Conservation (phyloP, 2,113 vertebrate genomes). For the Phrynocephalus versicolor region DNA sequence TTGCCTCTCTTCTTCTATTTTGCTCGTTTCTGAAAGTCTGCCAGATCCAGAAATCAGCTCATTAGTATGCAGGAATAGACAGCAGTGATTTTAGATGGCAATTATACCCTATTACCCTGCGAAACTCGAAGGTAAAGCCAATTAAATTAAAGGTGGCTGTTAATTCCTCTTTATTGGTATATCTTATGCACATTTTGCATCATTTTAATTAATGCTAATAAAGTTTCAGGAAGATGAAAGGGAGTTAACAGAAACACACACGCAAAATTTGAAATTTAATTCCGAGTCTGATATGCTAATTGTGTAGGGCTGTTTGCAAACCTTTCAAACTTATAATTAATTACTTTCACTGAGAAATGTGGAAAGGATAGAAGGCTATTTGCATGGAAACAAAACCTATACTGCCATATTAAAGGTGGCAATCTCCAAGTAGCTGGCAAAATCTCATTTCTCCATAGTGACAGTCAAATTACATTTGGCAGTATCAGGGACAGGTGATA, state of each 20-base stretch:
- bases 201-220: constrained; percentile 63
- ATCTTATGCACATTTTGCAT: constrained; percentile 54
- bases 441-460: neutral
- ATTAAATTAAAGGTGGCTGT: constrained; percentile 64
- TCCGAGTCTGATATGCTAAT: constrained; percentile 50
- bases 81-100: constrained; percentile 62
- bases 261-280: constrained; percentile 59
- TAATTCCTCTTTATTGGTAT: constrained; percentile 61
- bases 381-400: neutral
- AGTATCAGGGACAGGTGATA: neutral
- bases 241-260: constrained; percentile 48
- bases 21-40: constrained; percentile 54
- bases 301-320: constrained; percentile 43
- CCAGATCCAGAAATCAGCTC: constrained; percentile 59
- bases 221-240: constrained; percentile 56
- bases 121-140: constrained; percentile 68
- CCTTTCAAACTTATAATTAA: constrained; percentile 49
- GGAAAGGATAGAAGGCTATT: constrained; percentile 15
- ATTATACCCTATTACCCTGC: constrained; percentile 45
- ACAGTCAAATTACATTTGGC: neutral
- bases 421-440: constrained; percentile 30
- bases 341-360: constrained; percentile 30
- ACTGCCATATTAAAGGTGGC: neutral
- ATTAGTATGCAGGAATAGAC: constrained; percentile 55
- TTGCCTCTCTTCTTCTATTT: constrained; percentile 39